Evolutionary conservation across 2,113 vertebrate genomes (phyloP), one percentile per base, ranked within the genome.

Genomic region (Oryzias javanicus): DNA sequence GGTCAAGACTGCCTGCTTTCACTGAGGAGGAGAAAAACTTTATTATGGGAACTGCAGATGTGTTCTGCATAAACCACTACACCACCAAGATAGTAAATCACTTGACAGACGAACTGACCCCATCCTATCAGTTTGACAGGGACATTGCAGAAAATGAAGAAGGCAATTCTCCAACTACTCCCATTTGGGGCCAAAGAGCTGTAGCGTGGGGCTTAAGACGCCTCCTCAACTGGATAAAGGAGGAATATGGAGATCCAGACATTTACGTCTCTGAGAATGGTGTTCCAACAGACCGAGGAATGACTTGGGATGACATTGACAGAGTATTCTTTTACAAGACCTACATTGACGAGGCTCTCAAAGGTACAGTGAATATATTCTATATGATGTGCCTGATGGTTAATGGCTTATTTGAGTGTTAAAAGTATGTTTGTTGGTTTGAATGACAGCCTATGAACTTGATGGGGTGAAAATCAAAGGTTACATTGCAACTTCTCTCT

Each of bases 191-290:
- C 0, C 67, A 90, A 22, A 83, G 79, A 56, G 91, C 92, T 10
- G 94, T 90, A 3, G 69, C 96, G n/a, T 98, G 95, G 95, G 96
- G 95, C 0, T 45, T 93, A 13, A 90, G 96, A 49, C 88, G 97
- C 77, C 64, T 96, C 1, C 91, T 99, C 45, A 98, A 93, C 85
- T 98, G 97, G 97, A 86, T 99, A 70, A 98, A 94, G 70, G 94
- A 94, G 44, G 96, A 99, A 49, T 99, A 98, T 13, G 93, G 90
- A 10, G 73, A 95, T 27, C 86, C 93, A 3, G 93, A 96, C 0
- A 90, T 97, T 76, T 98, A 96, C 13, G 60, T 99, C 44, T 95
- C 94, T 0, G 93, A 96, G 68, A 98, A 97, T 0, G 95, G 95
- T 1, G 91, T 91, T 14, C 91, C 92, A 4, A 86, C 87, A 61